Percentiles rank a stretch among this genome's conserved stretches.
Evolutionary conservation across 2,888 invertebrate species (phyloP).

Genomic region (Cephus sareptanus): DNA sequence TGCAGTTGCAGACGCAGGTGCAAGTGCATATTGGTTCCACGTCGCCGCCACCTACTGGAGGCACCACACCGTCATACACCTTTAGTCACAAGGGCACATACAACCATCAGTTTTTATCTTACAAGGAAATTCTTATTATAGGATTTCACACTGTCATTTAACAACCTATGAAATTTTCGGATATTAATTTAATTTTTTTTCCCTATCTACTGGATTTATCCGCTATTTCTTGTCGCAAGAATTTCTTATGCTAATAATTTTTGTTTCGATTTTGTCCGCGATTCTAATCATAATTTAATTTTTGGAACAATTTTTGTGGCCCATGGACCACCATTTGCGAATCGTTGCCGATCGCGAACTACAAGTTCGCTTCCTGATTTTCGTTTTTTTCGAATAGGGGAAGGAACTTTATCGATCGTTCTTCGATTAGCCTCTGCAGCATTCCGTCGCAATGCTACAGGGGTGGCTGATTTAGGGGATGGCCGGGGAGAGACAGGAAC

Average conservation of each 20-base stretch:
- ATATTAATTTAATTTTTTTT: background rate
- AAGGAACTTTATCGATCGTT: background rate
- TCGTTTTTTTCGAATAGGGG: background rate
- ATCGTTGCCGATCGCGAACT: background rate
- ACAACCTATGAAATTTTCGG: background rate
- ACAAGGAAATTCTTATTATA: background rate
- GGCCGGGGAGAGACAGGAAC: background rate
- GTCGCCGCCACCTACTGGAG: conserved; percentile 43
- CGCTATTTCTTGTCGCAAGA: background rate
- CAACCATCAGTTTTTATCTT: conserved; percentile 20
- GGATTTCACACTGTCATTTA: background rate
- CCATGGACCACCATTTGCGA: background rate
- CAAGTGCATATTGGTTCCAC: conserved; percentile 13
- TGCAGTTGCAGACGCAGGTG: conserved; percentile 14
- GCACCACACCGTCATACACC: conserved; percentile 51
- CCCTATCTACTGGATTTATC: no score
- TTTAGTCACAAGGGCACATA: conserved; percentile 36
- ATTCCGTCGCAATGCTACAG: background rate
- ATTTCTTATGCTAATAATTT: background rate
- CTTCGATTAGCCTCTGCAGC: background rate
- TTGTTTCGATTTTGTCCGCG: background rate
- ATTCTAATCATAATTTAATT: background rate
- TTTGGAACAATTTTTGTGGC: background rate
- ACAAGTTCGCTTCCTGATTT: background rate
- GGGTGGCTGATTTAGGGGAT: background rate